Evolutionary conservation across 1,140 invertebrate genomes (phyloP).

Genomic region (Venturia canescens): DNA sequence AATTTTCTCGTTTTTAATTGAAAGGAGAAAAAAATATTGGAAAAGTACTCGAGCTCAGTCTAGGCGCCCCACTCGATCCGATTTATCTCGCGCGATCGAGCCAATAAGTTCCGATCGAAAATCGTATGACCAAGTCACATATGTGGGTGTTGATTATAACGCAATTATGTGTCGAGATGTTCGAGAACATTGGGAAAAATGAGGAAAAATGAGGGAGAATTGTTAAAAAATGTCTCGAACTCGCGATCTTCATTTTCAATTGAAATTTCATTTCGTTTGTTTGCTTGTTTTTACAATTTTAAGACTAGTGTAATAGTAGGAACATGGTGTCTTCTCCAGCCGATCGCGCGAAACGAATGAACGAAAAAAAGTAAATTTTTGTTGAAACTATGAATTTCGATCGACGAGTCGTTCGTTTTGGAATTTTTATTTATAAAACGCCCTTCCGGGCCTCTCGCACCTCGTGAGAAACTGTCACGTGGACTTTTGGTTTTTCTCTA

Average conservation of each 20-base stretch:
- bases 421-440: background rate
- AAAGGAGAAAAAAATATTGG: slow-evolving; percentile 31
- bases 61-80: slow-evolving; percentile 64
- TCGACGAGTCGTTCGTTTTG: too few species aligned
- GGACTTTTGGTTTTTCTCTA: too few species aligned
- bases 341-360: slow-evolving; percentile 49
- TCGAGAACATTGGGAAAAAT: slow-evolving; percentile 33
- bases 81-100: slow-evolving; percentile 2
- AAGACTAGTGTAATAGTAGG: slow-evolving; percentile 77
- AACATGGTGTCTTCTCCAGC: slow-evolving; percentile 73
- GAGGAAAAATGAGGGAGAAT: background rate
- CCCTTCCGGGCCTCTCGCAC: background rate
- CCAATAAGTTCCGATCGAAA: slow-evolving; percentile 33
- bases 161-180: slow-evolving; percentile 41
- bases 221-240: background rate
- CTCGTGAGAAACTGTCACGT: too few species aligned
- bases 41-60: slow-evolving; percentile 68
- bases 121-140: slow-evolving; percentile 39
- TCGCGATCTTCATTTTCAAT: slow-evolving; percentile 7
- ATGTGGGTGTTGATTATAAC: background rate
- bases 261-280: slow-evolving; percentile 48
- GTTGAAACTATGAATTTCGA: background rate
- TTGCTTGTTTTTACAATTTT: slow-evolving; percentile 66
- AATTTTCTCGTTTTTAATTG: slow-evolving; percentile 36
- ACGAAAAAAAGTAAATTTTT: background rate